Percentiles rank a stretch among this genome's conserved stretches.
These are phyloP conservation scores for Callocephalon fimbriatum DNA, from an alignment of 2,113 vertebrate species.

Conservation along the genomic window DNA sequence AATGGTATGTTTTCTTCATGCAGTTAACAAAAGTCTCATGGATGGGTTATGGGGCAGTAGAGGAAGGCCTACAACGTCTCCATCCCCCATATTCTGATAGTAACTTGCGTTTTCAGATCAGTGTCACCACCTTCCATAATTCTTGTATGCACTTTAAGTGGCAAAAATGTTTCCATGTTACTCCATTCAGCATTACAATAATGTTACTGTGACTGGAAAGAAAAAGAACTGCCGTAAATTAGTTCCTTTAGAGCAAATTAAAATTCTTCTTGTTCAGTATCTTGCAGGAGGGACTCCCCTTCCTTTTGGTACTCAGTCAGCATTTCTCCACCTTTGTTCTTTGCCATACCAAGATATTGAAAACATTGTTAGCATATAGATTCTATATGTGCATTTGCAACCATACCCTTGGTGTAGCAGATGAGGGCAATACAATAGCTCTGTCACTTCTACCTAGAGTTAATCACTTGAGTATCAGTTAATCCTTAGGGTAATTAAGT, in stretches of 20 bases:
- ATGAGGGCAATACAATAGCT: not conserved
- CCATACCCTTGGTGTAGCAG: not conserved
- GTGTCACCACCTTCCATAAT: not conserved
- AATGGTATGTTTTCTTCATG: not conserved
- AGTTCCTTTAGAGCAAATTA: not conserved
- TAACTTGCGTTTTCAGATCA: not conserved
- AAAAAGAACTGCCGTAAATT: not conserved
- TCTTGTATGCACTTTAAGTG: not conserved
- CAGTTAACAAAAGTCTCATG: not conserved
- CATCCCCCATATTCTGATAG: not conserved
- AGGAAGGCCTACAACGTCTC: not conserved
- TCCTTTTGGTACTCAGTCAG: not conserved
- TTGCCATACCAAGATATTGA: not conserved
- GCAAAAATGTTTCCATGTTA: not conserved
- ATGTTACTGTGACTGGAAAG: not conserved
- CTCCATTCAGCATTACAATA: not conserved
- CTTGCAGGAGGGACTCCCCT: not conserved
- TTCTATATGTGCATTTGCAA: not conserved
- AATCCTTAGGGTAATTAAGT: slow-evolving; percentile 61
- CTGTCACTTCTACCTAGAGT: not conserved
- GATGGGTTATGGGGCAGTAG: not conserved
- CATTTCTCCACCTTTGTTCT: not conserved
- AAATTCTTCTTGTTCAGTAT: not conserved
- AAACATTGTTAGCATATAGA: not conserved
- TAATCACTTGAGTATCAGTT: slow-evolving; percentile 55